Base-by-base conservation (phyloP, 2,113 vertebrate species). In the Cynoglossus semilaevis region DNA sequence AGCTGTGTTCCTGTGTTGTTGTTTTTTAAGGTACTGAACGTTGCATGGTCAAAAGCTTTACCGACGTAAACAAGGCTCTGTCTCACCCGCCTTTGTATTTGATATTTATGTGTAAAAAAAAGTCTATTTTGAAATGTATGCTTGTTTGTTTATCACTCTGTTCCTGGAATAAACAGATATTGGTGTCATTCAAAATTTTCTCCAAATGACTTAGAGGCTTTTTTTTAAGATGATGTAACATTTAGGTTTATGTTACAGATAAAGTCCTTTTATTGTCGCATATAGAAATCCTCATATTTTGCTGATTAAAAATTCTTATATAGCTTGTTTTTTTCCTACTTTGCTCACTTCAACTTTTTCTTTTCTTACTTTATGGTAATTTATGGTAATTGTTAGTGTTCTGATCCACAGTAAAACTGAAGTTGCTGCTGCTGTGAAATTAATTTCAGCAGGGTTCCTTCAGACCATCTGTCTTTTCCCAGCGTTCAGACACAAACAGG, bases 1-100 rank as follows among this genome's bases (percentile, higher is more conserved):
- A 74, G 77, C 74, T 70, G 55, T 81, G 74, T 80, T 82, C 9
- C 42, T 79, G 50, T 54, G 44, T 46, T 7, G 45, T 60, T 44
- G 58, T 14, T 56, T 82, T 79, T 79, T 59, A 82, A 76, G 75
- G 76, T 86, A 74, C 79, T 83, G 82, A 88, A 85, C 65, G 53
- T 85, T 77, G 82, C 84, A 85, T 86, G 88, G 89, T 90, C 85
- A 87, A 89, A 88, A 90, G 88, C 87, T 90, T 90, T 91, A 89
- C 75, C 59, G 76, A 76, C 72, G 60, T 71, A 75, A 82, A 83
- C 68, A 50, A 83, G 74, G 83, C 74, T 72, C 67, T 70, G 52
- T 83, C 78, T 71, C 79, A 70, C 55, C 67, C 50, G 58, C 76
- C 68, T 58, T 74, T 79, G 71, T 81, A 73, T 84, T 85, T 80